These are phyloP conservation scores for Cassiopea andromeda DNA, from an alignment of 30 jellyfish, hydroid and myxozoan species.

Conservation along the genomic window DNA sequence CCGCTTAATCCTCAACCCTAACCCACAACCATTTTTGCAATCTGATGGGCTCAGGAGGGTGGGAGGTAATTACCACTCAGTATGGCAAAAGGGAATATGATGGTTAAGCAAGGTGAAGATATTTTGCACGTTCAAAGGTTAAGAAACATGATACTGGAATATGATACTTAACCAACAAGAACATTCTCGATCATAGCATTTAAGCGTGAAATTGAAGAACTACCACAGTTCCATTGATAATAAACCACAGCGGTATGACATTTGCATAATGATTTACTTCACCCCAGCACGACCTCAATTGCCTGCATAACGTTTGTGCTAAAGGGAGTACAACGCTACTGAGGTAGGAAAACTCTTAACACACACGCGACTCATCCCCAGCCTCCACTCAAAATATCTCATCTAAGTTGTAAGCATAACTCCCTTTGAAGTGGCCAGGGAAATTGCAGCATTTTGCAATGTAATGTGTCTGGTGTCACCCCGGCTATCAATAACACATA, in stretches of 20 bases:
- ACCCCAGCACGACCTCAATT: neutral
- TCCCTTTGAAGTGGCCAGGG: no score
- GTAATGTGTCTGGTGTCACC: no score
- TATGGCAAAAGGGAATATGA: neutral
- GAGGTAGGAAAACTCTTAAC: neutral
- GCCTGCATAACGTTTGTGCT: neutral
- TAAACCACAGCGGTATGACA: constrained; percentile 4
- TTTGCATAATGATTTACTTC: neutral
- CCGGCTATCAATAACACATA: no score
- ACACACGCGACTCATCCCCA: no score
- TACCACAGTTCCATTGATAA: neutral
- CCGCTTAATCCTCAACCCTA: no score
- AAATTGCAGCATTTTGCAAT: no score
- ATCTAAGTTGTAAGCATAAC: no score
- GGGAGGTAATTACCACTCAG: no score
- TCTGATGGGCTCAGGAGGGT: no score
- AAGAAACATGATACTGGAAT: neutral
- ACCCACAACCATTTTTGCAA: no score
- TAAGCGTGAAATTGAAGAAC: neutral
- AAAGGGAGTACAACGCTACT: neutral
- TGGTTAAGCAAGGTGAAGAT: neutral
- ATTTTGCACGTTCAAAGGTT: neutral
- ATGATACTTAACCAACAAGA: neutral
- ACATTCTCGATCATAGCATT: neutral
- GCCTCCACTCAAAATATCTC: no score